These are phyloP conservation scores for Mesoligia furuncula DNA, from an alignment of 2,888 invertebrate genomes.

Conservation along the genomic window DNA sequence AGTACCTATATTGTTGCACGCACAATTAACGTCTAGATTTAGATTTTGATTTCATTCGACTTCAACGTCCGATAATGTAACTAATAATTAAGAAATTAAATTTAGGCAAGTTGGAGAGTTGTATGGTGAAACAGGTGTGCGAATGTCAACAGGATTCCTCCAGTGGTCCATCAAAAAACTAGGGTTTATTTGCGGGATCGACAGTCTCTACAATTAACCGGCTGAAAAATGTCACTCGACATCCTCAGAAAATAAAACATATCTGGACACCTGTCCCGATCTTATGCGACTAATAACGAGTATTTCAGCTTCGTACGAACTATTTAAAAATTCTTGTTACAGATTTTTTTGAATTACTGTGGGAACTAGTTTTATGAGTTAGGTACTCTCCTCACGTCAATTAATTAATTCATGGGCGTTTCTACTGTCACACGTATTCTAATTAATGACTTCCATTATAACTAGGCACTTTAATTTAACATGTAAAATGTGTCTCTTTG, in stretches of 20 bases:
- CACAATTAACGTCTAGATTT: slow-evolving; percentile 40
- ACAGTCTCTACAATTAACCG: slow-evolving; percentile 82
- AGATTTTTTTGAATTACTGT: slow-evolving; percentile 65
- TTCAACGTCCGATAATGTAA: slow-evolving; percentile 12
- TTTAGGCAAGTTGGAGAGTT: slow-evolving; percentile 67
- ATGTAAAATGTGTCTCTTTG: background rate
- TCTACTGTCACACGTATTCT: slow-evolving; percentile 48
- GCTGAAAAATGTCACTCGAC: slow-evolving; percentile 86
- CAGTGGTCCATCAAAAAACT: slow-evolving; percentile 82
- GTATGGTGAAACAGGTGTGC: slow-evolving; percentile 77
- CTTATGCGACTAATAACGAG: slow-evolving; percentile 71
- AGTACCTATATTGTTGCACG: slow-evolving; percentile 36
- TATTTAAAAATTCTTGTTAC: slow-evolving; percentile 65
- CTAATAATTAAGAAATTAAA: slow-evolving; percentile 54
- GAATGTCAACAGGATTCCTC: slow-evolving; percentile 79
- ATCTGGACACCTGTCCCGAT: slow-evolving; percentile 80
- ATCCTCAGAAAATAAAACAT: slow-evolving; percentile 82
- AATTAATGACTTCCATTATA: slow-evolving; percentile 42
- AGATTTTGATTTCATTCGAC: slow-evolving; percentile 18
- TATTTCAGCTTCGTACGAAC: slow-evolving; percentile 64
- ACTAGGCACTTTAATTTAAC: slow-evolving; percentile 22
- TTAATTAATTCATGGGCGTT: slow-evolving; percentile 48
- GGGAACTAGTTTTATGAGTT: slow-evolving; percentile 58
- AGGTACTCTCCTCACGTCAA: slow-evolving; percentile 28
- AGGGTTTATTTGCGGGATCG: slow-evolving; percentile 76